Evolutionary conservation across 2,797 vertebrate genomes (phyloP), one percentile per base, ranked within the genome.

Genomic region (Gymnothorax reevesii): DNA sequence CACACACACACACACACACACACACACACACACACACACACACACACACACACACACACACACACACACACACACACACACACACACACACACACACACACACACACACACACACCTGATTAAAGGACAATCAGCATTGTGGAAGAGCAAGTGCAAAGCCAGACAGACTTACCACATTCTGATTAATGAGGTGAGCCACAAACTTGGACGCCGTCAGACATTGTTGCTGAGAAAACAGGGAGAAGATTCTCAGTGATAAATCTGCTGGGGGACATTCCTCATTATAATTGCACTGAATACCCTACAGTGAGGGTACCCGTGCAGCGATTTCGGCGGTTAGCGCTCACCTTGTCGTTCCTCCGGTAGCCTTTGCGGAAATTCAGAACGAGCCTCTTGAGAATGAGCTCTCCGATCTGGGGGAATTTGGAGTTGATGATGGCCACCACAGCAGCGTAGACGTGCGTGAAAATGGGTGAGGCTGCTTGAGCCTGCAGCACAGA

Each of bases 341-440:
- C 10, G 27, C 83, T 82, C 89, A 97, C 98, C 97, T 99, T 99
- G 93, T 99, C 97, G 89, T 99, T 99, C 90, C 98, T 97, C 88
- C 98, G 95, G 92, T 99, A 99, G 60, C 98, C 98, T 94, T 98
- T 99, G 86, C 98, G 97, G 92, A 99, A 99, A 93, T 96, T 96
- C 27, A 99, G 94, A 92, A 99, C 97, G 88, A 99, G 95, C 25
- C 98, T 97, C 90, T 97, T 99, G 77, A 99, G 97, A 90, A 99
- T 98, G 91, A 99, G 94, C 92, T 99, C 98, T 91, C 98, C 98
- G 0, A 98, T 98, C 92, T 99, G 98, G 86, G 98, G 98, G 93
- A 99, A 99, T 92, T 99, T 99, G 54, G 98, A 99, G 95, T 99
- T 99, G 94, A 99, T 99, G 93, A 99, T 99, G 90, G 98, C 95